Evolutionary conservation across 64 coral and sea anemone genomes (phyloP).

Genomic region (Stichodactyla helianthus): DNA sequence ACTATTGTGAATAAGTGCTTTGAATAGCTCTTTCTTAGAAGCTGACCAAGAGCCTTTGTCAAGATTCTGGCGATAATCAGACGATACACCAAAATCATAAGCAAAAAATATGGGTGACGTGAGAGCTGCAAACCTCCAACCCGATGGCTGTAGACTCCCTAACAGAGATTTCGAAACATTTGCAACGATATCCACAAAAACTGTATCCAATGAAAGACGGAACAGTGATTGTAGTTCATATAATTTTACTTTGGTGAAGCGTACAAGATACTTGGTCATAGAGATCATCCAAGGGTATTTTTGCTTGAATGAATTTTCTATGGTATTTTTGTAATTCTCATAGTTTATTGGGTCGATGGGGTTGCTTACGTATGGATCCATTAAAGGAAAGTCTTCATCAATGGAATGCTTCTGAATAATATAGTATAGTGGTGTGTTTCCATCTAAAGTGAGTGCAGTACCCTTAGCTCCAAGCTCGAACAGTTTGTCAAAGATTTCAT

Average conservation of each 20-base stretch:
- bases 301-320: not conserved
- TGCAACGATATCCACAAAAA: not conserved
- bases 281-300: not conserved
- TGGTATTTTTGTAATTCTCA: not conserved
- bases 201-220: not conserved
- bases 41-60: not conserved
- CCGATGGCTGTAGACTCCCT: not conserved
- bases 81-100: not conserved
- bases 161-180: not conserved
- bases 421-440: constrained; percentile 48
- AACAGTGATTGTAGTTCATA: not conserved
- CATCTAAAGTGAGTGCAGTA: constrained; percentile 5
- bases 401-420: constrained; percentile 18
- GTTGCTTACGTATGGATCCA: constrained; percentile 46
- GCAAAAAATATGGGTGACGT: no score
- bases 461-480: constrained; percentile 40
- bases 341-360: constrained; percentile 38
- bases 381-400: constrained; percentile 18
- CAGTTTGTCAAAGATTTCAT: constrained; percentile 5
- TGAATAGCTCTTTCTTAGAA: not conserved
- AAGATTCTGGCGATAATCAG: not conserved
- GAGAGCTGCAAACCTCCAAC: not conserved
- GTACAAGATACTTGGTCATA: not conserved
- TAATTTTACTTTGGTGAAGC: not conserved
- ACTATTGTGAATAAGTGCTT: not conserved